phyloP scores from a whole-genome alignment of 1,140 invertebrate species.

The Caenorhabditis elegans region WBcel235 BX284604.4:8906001-8906500 shows the following conservation, averaged over 20 bases:
- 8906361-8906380: not conserved
- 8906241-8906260: not conserved
- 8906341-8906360: not conserved
- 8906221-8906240: not conserved
- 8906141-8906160: constrained; percentile 1
- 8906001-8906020: too few species aligned
- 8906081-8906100: too few species aligned
- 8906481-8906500: not conserved
- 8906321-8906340: not conserved
- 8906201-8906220: not conserved
- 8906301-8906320: not conserved
- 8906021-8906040: too few species aligned
- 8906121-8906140: too few species aligned
- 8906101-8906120: too few species aligned
- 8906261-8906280: constrained; percentile 9
- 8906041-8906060: too few species aligned
- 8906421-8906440: not conserved
- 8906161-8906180: not conserved
- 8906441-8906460: constrained; percentile 4
- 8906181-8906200: too few species aligned
- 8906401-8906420: not conserved
- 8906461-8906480: not conserved
- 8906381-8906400: not conserved
- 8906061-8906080: too few species aligned
- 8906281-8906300: not conserved